Evolutionary conservation across 2,888 invertebrate species (phyloP).

Genomic region (Tipula lateralis): DNA sequence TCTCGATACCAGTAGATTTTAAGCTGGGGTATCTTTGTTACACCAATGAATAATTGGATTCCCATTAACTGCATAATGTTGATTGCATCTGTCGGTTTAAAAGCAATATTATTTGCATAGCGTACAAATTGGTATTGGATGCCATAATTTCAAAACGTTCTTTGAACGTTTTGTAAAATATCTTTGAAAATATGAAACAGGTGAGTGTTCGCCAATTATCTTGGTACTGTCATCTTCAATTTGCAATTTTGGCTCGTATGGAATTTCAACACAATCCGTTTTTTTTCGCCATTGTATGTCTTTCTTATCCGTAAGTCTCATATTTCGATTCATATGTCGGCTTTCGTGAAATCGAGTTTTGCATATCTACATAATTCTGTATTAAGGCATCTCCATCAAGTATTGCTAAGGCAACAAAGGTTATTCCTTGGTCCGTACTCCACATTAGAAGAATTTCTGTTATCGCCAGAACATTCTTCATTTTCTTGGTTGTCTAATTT

Average conservation of each 20-base stretch:
- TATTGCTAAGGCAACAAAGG: too few species aligned
- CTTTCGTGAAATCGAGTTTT: too few species aligned
- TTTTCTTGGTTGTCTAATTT: too few species aligned
- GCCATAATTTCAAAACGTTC: background rate
- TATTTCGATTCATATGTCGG: too few species aligned
- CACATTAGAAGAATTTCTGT: too few species aligned
- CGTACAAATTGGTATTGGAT: background rate
- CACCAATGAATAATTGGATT: background rate
- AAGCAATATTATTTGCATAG: background rate
- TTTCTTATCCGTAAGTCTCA: too few species aligned
- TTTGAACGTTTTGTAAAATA: too few species aligned
- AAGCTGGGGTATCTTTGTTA: background rate
- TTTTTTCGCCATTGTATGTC: background rate
- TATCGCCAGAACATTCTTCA: too few species aligned
- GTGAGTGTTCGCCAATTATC: background rate
- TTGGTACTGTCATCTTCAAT: background rate
- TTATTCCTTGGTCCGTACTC: too few species aligned
- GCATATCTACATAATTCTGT: too few species aligned
- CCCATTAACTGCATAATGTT: background rate
- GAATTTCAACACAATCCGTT: background rate
- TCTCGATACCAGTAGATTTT: background rate
- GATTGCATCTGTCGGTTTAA: background rate
- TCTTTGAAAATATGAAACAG: background rate
- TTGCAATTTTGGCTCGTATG: background rate
- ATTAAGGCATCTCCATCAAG: too few species aligned